Evolutionary conservation across 1,140 invertebrate genomes (phyloP).

Genomic region (Neodiprion fabricii): DNA sequence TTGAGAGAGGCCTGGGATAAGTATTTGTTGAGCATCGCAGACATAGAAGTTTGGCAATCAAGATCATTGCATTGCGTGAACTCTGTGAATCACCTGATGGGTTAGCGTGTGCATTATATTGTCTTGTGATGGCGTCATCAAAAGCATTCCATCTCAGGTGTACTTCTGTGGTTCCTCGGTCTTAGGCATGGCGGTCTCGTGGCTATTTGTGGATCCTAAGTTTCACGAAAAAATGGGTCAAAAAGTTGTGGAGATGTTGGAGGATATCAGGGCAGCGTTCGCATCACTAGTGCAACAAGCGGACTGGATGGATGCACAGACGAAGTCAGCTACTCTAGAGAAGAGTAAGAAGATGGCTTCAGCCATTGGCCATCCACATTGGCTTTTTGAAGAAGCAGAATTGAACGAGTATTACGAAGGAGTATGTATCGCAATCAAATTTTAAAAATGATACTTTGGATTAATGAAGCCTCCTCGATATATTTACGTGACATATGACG

Average conservation of each 20-base stretch:
- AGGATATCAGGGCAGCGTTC: slow-evolving; percentile 80
- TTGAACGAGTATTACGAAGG: slow-evolving; percentile 72
- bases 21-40: slow-evolving; percentile 52
- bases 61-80: slow-evolving; percentile 70
- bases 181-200: slow-evolving; percentile 55
- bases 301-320: slow-evolving; percentile 85
- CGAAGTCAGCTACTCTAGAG: slow-evolving; percentile 75
- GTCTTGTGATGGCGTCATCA: not conserved
- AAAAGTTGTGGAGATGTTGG: slow-evolving; percentile 68
- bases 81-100: slow-evolving; percentile 71
- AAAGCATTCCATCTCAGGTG: not conserved
- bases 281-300: slow-evolving; percentile 71
- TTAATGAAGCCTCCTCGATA: slow-evolving; percentile 10
- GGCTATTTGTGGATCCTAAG: slow-evolving; percentile 49
- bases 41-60: slow-evolving; percentile 53
- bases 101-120: slow-evolving; percentile 67
- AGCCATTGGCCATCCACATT: slow-evolving; percentile 81
- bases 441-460: too few relatives aligned
- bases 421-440: slow-evolving; percentile 50
- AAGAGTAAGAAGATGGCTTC: slow-evolving; percentile 78
- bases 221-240: slow-evolving; percentile 39
- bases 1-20: slow-evolving; percentile 50
- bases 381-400: slow-evolving; percentile 71
- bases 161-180: slow-evolving; percentile 8
- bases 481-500: slow-evolving; percentile 2